A percentile compares a stretch with the other conserved stretches of the same genome.
Conservation (phyloP, 2,113 vertebrate genomes). For the Ceratotherium simum region DNA sequence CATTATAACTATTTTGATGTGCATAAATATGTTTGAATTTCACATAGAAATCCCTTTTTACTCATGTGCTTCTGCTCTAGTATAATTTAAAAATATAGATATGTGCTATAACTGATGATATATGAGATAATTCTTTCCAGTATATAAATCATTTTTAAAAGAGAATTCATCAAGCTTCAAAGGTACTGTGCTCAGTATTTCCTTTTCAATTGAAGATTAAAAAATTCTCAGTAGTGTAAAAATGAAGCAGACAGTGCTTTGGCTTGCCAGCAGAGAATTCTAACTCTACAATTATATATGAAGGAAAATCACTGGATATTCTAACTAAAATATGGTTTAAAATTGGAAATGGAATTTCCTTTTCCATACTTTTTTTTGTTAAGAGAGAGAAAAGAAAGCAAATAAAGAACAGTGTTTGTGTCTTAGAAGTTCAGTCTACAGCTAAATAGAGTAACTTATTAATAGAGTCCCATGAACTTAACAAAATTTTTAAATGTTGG, state of each 20-base stretch:
- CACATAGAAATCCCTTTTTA: neutral
- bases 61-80: neutral
- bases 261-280: neutral
- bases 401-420: neutral
- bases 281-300: neutral
- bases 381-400: neutral
- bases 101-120: neutral
- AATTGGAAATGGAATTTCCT: neutral
- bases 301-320: neutral
- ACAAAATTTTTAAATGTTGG: neutral
- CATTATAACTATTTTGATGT: neutral
- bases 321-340: constrained; percentile 48
- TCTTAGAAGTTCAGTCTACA: neutral
- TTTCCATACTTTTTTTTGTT: neutral
- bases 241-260: neutral
- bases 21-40: neutral
- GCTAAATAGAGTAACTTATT: neutral
- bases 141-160: neutral
- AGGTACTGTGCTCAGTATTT: neutral
- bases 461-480: neutral
- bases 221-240: neutral
- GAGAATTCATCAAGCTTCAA: neutral
- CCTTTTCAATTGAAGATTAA: constrained; percentile 25
- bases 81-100: neutral
- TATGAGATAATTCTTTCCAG: neutral